A percentile compares a stretch with the other conserved stretches of the same genome.
phyloP scores from a whole-genome alignment of 35 echinoderm and acorn worm species.

The Acanthaster planci region DNA sequence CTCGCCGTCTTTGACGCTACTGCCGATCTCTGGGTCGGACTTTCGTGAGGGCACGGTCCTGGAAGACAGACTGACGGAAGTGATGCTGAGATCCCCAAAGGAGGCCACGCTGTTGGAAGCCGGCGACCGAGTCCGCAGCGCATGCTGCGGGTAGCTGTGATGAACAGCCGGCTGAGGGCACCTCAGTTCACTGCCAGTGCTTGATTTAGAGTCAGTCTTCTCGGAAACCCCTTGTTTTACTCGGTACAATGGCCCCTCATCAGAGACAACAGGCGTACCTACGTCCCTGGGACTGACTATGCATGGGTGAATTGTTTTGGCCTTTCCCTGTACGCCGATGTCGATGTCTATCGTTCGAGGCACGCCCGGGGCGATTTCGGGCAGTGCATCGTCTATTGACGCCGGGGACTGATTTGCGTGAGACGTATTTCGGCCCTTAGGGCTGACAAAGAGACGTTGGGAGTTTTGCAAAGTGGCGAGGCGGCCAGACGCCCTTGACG shows the following conservation, averaged over 20 bases:
- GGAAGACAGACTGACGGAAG: background rate
- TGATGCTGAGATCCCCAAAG: background rate
- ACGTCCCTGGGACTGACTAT: background rate
- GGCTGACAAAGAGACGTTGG: background rate
- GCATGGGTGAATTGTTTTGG: background rate
- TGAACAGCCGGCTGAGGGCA: background rate
- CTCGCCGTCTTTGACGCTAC: background rate
- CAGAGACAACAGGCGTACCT: background rate
- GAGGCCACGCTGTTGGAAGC: background rate
- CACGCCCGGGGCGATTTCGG: background rate
- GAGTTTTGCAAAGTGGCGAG: background rate
- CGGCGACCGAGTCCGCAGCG: slow-evolving; percentile 6
- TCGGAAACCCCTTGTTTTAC: background rate
- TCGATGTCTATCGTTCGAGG: background rate
- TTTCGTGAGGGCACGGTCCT: background rate
- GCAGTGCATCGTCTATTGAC: background rate
- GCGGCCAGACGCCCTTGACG: background rate
- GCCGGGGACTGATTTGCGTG: background rate
- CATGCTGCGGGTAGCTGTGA: background rate
- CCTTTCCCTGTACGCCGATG: background rate
- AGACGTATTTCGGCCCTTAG: background rate
- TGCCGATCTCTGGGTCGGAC: background rate
- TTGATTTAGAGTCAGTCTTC: background rate
- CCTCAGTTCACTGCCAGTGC: too few relatives aligned
- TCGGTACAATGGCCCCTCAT: background rate